Conservation (phyloP, 2,888 invertebrate species). For the Slavum lentiscoides region DNA sequence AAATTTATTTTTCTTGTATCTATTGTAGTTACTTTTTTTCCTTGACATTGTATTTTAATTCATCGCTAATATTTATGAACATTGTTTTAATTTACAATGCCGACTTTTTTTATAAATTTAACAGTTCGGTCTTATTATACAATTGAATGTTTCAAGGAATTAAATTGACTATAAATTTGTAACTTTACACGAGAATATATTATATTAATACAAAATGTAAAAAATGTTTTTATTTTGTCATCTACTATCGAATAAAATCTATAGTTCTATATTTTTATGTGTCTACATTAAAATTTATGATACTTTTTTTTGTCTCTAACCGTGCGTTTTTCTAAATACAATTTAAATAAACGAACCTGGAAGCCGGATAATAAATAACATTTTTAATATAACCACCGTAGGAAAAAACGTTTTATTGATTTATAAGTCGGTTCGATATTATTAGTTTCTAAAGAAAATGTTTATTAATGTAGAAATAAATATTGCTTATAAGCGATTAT, state of each 20-base stretch:
- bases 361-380: not conserved
- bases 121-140: constrained; percentile 13
- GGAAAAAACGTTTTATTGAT: not conserved
- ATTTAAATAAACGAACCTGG: not conserved
- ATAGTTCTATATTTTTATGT: constrained; percentile 22
- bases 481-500: not conserved
- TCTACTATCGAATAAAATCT: constrained; percentile 17
- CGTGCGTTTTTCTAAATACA: not conserved
- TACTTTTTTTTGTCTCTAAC: constrained; percentile 2
- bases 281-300: not conserved
- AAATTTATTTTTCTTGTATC: constrained; percentile 10
- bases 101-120: constrained; percentile 23
- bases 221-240: constrained; percentile 5
- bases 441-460: no score
- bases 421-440: no score
- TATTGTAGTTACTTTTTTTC: constrained; percentile 12
- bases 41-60: constrained; percentile 16
- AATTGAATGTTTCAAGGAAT: constrained; percentile 13
- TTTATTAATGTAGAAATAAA: not conserved
- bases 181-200: constrained; percentile 28
- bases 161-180: constrained; percentile 41
- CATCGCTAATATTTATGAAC: constrained; percentile 6
- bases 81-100: constrained; percentile 20
- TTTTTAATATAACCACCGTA: not conserved
- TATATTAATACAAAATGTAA: constrained; percentile 24